Evolutionary conservation across 2,888 invertebrate species (phyloP).

Genomic region (Metacarcinus magister): DNA sequence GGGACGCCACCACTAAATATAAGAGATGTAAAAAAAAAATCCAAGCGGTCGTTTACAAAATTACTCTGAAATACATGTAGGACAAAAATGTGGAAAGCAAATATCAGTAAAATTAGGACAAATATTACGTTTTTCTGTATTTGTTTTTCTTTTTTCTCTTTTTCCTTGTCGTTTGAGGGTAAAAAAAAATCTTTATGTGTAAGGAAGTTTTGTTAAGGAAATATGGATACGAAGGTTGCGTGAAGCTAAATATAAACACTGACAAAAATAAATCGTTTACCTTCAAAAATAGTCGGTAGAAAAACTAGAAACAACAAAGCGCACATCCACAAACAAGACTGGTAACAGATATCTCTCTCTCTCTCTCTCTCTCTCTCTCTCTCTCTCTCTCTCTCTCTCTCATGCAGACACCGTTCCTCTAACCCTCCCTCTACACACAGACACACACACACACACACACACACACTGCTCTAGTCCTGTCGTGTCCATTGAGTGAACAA

Average conservation of each 20-base stretch:
- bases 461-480: background rate
- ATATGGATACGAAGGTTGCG: background rate
- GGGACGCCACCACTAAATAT: background rate
- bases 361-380: background rate
- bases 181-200: background rate
- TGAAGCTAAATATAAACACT: background rate
- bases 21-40: too few species aligned
- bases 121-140: background rate
- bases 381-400: background rate
- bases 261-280: background rate
- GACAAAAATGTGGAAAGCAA: background rate
- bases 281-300: background rate
- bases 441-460: conserved; percentile 36
- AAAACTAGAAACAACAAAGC: background rate
- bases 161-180: background rate
- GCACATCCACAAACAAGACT: background rate
- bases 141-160: background rate
- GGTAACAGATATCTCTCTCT: background rate
- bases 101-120: background rate
- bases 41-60: background rate
- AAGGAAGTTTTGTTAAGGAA: background rate
- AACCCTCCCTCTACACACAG: background rate
- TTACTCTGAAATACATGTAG: background rate
- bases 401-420: background rate
- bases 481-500: background rate